Conservation (phyloP, 2,113 vertebrate genomes). For the Pedionomus torquatus region DNA sequence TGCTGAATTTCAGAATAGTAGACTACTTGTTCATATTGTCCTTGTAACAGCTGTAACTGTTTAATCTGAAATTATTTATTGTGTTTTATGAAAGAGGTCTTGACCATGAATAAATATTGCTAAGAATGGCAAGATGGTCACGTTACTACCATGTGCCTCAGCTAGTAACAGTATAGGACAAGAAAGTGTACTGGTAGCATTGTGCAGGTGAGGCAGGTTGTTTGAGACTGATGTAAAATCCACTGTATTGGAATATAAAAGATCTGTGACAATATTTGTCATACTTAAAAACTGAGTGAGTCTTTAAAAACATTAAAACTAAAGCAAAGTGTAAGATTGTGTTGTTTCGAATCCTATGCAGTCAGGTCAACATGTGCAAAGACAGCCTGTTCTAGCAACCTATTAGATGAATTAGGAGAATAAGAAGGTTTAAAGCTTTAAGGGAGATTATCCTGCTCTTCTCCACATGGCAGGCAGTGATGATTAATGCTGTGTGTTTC, state of each 20-base stretch:
- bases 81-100: neutral
- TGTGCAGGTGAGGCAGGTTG: neutral
- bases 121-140: neutral
- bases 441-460: slow-evolving; percentile 53
- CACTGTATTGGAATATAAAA: neutral
- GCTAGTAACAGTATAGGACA: neutral
- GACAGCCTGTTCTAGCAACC: slow-evolving; percentile 61
- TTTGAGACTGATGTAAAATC: neutral
- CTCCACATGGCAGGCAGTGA: slow-evolving; percentile 33
- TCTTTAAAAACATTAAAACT: neutral
- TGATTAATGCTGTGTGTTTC: slow-evolving; percentile 60
- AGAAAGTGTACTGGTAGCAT: neutral
- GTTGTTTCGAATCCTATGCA: slow-evolving; percentile 4
- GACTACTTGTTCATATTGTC: neutral
- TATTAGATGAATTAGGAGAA: slow-evolving; percentile 73
- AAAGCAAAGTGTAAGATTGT: neutral
- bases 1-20: neutral
- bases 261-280: neutral
- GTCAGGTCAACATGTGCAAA: slow-evolving; percentile 51
- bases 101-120: neutral
- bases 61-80: neutral
- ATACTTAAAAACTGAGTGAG: neutral
- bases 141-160: neutral
- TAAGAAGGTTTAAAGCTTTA: slow-evolving; percentile 71
- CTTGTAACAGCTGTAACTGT: neutral